Evolutionary conservation across 2,888 invertebrate genomes (phyloP).

Genomic region (Drosophila mimica): DNA sequence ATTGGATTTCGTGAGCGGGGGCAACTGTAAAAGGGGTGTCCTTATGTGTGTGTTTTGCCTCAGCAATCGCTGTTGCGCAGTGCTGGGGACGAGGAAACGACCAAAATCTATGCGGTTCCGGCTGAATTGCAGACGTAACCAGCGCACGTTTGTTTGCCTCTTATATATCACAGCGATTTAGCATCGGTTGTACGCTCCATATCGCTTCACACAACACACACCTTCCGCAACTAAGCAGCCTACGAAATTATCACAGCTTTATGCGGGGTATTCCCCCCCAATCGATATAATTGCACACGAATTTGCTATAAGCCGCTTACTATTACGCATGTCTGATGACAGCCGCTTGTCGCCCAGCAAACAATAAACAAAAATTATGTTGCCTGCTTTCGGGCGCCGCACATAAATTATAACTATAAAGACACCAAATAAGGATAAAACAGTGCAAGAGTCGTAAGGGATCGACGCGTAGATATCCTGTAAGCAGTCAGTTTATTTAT

Average conservation of each 20-base stretch:
- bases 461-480: not conserved
- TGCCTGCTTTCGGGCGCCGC: constrained; percentile 48
- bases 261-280: not conserved
- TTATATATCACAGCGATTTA: constrained; percentile 9
- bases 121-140: constrained; percentile 70
- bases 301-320: constrained; percentile 40
- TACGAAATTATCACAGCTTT: constrained; percentile 47
- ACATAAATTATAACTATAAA: constrained; percentile 76
- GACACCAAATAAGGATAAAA: constrained; percentile 41
- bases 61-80: constrained; percentile 37
- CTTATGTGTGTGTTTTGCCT: constrained; percentile 31
- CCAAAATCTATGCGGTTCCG: constrained; percentile 76
- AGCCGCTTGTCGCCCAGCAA: constrained; percentile 55
- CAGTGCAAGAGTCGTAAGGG: fast-evolving
- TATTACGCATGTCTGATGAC: constrained; percentile 50
- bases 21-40: not conserved
- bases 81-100: constrained; percentile 60
- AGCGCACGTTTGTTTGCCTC: constrained; percentile 25
- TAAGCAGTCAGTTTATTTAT: too few relatives aligned
- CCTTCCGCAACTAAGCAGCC: constrained; percentile 40
- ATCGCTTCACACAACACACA: constrained; percentile 3
- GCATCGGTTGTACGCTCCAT: constrained; percentile 20
- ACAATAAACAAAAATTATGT: constrained; percentile 69
- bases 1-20: constrained; percentile 51
- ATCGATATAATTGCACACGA: constrained; percentile 58